Base-by-base conservation (phyloP, 2,888 invertebrate species). In the Toxonevra muliebris region DNA sequence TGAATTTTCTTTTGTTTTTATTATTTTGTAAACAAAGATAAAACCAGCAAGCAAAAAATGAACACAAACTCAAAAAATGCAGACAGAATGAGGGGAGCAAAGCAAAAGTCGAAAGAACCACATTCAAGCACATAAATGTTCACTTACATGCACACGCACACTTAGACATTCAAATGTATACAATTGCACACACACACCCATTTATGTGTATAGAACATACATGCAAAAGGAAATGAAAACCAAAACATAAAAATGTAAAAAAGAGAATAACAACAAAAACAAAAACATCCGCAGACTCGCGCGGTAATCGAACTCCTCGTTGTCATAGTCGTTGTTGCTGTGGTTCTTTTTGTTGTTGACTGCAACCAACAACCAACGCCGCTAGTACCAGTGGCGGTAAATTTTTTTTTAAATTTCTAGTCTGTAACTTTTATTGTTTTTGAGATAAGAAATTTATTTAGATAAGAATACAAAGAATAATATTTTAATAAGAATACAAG, bases 11-110 rank as follows among this genome's bases (percentile, higher is more conserved):
- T 30, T 30, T 30, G 30, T 7, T 30, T 4, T 30, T 30, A 30
- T 30, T 30, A 30, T 30, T 63, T 63, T 54, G 63, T 63, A 63
- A 63, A 63, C 63, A 63, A 63, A 63, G 54, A 63, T 55, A 30
- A 30, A 30, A 20, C 43, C 43, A 15, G 13, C 63, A 63, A 55
- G 55, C 63, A 63, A 19, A 62, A 63, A 55, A 55, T 30, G 54
- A 55, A 55, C 45, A 63, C 45, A 62, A 54, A 42, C 3, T 11
- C 15, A 19, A 43, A 19, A 40, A 58, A 64, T 48, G 58, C 64
- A 58, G 64, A 65, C 64, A 58, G 64, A 65, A 65, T 58, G 58
- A 40, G 58, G 48, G 48, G 50, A 65, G 41, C 64, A 65, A 65
- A 65, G 64, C 64, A 65, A 58, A 62, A n/a, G 52, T 9, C 13